Conservation (phyloP, 1,140 invertebrate species). For the Halesus radiatus region DNA sequence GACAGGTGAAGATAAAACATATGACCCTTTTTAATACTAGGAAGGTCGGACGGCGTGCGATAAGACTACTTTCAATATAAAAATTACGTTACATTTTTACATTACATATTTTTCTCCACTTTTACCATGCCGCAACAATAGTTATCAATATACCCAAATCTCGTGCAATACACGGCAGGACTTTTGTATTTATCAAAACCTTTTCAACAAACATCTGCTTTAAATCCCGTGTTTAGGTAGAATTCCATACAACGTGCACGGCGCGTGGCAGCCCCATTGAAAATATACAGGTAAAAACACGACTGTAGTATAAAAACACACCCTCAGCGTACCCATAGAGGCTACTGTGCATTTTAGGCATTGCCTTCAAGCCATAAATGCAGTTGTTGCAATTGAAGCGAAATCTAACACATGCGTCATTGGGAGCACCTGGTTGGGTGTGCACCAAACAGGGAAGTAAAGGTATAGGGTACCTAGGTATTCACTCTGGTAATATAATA, state of each 20-base stretch:
- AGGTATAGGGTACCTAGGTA: no score
- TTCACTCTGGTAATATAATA: no score
- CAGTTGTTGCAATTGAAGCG: no score
- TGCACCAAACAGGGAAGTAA: no score
- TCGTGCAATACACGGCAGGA: neutral
- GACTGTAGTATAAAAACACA: neutral
- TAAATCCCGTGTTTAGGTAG: neutral
- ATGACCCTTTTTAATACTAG: no score
- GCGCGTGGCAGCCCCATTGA: conserved; percentile 1
- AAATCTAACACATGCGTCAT: no score
- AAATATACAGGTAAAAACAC: conserved; percentile 4
- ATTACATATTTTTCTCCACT: neutral
- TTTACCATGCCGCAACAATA: conserved; percentile 6
- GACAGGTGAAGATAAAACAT: no score
- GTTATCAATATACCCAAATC: conserved; percentile 13
- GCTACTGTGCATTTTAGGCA: neutral
- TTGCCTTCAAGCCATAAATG: neutral
- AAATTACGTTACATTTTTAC: neutral
- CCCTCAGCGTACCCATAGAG: neutral
- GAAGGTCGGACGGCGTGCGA: no score
- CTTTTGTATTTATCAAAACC: conserved; percentile 13
- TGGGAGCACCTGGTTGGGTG: no score
- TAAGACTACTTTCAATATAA: no score
- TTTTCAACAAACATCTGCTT: conserved; percentile 27
- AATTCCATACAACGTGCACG: neutral